Evolutionary conservation across 2,797 vertebrate genomes (phyloP).

Genomic region (Champsocephalus esox): DNA sequence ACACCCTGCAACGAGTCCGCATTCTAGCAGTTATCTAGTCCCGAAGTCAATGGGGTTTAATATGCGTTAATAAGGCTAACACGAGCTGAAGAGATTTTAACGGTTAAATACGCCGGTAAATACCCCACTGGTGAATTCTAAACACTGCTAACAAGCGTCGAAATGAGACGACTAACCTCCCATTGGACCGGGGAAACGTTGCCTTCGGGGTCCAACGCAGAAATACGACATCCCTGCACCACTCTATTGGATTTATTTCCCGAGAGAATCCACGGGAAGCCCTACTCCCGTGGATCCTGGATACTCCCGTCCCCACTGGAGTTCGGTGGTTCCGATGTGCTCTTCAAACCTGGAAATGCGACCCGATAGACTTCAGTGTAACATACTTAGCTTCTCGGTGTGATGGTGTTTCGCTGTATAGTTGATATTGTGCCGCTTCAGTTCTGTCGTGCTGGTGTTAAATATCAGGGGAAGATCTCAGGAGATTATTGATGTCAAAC

Average conservation of each 20-base stretch:
- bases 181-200: no score
- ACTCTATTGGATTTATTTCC: slow-evolving; percentile 29
- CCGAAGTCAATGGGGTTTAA: no score
- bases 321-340: slow-evolving; percentile 54
- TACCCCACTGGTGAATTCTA: no score
- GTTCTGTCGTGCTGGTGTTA: slow-evolving; percentile 57
- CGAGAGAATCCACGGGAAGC: slow-evolving; percentile 50
- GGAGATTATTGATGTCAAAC: slow-evolving; percentile 82
- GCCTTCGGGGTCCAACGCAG: no score
- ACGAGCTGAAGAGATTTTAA: no score
- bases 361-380: slow-evolving; percentile 45
- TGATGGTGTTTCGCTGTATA: slow-evolving; percentile 58
- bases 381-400: slow-evolving; percentile 60
- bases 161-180: no score
- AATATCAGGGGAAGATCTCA: slow-evolving; percentile 79
- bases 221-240: no score
- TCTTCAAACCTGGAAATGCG: slow-evolving; percentile 68
- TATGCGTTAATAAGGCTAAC: no score
- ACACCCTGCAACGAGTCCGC: no score
- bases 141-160: no score
- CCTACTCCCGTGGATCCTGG: slow-evolving; percentile 44
- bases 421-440: slow-evolving; percentile 63
- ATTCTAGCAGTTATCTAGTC: no score
- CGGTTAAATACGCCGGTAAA: no score
- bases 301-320: slow-evolving; percentile 38